phyloP scores from a whole-genome alignment of 2,113 vertebrate genomes.

The Pavo muticus region DNA sequence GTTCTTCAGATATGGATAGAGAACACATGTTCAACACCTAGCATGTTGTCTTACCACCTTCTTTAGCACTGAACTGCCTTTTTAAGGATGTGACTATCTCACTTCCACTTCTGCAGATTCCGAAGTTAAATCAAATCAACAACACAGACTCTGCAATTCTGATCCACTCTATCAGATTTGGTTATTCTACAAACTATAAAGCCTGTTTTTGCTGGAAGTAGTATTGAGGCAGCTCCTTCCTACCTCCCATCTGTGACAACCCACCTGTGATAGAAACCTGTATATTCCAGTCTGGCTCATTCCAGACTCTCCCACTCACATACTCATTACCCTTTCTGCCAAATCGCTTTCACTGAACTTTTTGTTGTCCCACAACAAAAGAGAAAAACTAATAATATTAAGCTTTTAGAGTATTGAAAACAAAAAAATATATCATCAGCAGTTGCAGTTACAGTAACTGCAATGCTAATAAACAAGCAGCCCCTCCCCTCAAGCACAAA shows the following conservation, averaged over 20 bases:
- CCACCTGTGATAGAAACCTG: fast-evolving
- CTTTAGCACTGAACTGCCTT: background rate
- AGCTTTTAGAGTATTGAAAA: background rate
- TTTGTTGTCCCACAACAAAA: fast-evolving
- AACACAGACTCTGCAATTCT: fast-evolving
- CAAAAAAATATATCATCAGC: background rate
- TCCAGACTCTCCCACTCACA: background rate
- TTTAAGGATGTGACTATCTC: background rate
- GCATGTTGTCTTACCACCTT: background rate
- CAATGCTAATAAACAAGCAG: background rate
- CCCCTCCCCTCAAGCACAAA: background rate
- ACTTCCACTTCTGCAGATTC: background rate
- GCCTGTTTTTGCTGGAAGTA: background rate
- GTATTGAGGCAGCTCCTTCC: background rate
- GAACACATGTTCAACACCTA: background rate
- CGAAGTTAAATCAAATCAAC: background rate
- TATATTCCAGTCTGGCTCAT: background rate
- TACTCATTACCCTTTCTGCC: background rate
- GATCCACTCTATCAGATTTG: background rate
- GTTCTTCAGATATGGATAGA: background rate
- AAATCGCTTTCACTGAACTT: background rate
- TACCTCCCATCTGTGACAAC: background rate
- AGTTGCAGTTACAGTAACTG: background rate
- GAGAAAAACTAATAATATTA: background rate
- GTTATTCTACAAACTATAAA: background rate